Conservation (phyloP, 2,888 invertebrate species). For the Heteropelma amictum region DNA sequence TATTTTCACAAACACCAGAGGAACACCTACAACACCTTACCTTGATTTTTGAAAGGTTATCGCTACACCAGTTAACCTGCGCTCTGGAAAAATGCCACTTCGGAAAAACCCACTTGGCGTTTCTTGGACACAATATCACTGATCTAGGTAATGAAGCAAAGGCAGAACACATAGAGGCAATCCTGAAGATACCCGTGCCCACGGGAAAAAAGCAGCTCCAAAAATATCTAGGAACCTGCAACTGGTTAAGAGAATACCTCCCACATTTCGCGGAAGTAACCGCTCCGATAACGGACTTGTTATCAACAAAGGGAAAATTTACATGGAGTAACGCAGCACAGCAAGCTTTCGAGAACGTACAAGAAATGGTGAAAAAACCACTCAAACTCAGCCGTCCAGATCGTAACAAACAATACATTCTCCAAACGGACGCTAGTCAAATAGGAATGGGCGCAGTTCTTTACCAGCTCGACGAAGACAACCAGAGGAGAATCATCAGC, state of each 20-base stretch:
- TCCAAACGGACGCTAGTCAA: not conserved
- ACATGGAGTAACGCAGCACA: not conserved
- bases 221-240: not conserved
- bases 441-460: constrained; percentile 7
- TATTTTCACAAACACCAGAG: not conserved
- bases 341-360: not conserved
- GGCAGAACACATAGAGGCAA: not conserved
- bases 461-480: not conserved
- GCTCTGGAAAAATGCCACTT: not conserved
- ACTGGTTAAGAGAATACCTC: not conserved
- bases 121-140: not conserved
- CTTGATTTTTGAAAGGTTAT: not conserved
- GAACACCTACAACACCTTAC: not conserved
- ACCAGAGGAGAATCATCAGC: constrained; percentile 23
- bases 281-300: not conserved
- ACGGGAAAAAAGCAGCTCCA: not conserved
- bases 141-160: constrained; percentile 33
- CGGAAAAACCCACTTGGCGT: not conserved
- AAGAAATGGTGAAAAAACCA: not conserved
- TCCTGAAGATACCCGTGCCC: not conserved
- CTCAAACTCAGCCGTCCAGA: not conserved
- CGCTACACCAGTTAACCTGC: not conserved
- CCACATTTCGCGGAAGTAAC: not conserved
- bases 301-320: not conserved
- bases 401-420: not conserved